Base-by-base conservation (phyloP, 2,113 vertebrate genomes). In the Colius striatus region DNA sequence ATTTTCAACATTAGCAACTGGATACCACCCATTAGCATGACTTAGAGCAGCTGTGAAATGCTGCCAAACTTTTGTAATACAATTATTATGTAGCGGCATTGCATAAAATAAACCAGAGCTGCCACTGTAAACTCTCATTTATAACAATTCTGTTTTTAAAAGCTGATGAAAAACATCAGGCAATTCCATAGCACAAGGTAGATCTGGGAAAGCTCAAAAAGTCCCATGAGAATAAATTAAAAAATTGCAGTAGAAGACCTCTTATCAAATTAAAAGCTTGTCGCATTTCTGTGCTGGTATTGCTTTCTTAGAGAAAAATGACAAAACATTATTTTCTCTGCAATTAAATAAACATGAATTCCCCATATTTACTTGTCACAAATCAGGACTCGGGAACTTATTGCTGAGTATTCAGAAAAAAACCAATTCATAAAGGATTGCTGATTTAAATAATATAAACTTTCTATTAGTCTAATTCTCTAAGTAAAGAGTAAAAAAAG, bases 1-100 rank as follows among this genome's bases (percentile, higher is more conserved):
- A 70, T 89, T 96, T 97, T 94, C 89, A 94, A 27, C 88, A 95
- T 96, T 94, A 96, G 96, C 89, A 96, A 96, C 61, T 92, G 75
- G 94, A 96, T 96, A 95, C 84, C 63, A 73, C 78, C 55, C 80
- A 88, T 94, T 94, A 96, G n/a, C 67, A 74, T 82, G 88, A 96
- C 57, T 93, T 95, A 95, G 71, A 70, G 51, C 68, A 96, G 91
- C 85, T 95, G 84, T 96, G 94, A 97, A 95, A 96, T 80, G 85
- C 45, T 96, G 60, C 80, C 91, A 87, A 50, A 94, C 18, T 86
- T 96, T 47, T 84, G 66, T 91, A 96, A 73, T 67, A 67, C 92
- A 89, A 92, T 97, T 92, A 97, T 84, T 81, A 70, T 61, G 74
- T 90, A 81, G 68, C 10, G 0, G 45, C 61, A 92, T 78, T 79